Conservation (phyloP, 2,797 vertebrate genomes). For the Hemitrygon akajei region DNA sequence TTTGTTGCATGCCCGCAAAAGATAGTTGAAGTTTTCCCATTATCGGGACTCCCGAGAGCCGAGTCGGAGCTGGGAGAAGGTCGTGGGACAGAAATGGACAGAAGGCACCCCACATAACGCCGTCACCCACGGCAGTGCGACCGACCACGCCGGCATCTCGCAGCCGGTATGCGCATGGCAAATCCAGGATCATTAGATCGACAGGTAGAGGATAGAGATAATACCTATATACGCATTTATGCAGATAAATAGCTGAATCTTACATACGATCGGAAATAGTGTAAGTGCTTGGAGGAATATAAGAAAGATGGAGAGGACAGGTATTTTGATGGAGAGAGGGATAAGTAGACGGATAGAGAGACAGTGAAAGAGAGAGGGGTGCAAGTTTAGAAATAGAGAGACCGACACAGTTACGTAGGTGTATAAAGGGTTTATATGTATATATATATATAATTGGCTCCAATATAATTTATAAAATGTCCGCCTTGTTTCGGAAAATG, state of each 20-base stretch:
- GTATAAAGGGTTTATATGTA: not conserved
- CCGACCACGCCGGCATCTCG: not conserved
- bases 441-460: too few relatives aligned
- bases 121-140: too few relatives aligned
- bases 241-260: too few relatives aligned
- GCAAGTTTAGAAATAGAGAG: not conserved
- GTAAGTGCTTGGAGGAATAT: too few relatives aligned
- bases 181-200: not conserved
- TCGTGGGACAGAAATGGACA: not conserved
- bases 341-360: not conserved
- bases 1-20: not conserved
- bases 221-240: too few relatives aligned
- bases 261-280: too few relatives aligned
- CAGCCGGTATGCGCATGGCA: not conserved
- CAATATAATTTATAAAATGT: not conserved
- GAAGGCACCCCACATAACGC: too few relatives aligned
- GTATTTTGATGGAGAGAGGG: not conserved
- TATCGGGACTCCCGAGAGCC: not conserved
- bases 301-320: not conserved
- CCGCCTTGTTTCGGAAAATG: too few relatives aligned
- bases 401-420: not conserved
- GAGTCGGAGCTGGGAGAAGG: not conserved
- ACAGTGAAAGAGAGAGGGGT: not conserved
- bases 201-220: too few relatives aligned
- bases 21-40: not conserved